A percentile compares a stretch with the other conserved stretches of the same genome.
phyloP scores from a whole-genome alignment of 2,888 invertebrate genomes.

The Papilio protenor region DNA sequence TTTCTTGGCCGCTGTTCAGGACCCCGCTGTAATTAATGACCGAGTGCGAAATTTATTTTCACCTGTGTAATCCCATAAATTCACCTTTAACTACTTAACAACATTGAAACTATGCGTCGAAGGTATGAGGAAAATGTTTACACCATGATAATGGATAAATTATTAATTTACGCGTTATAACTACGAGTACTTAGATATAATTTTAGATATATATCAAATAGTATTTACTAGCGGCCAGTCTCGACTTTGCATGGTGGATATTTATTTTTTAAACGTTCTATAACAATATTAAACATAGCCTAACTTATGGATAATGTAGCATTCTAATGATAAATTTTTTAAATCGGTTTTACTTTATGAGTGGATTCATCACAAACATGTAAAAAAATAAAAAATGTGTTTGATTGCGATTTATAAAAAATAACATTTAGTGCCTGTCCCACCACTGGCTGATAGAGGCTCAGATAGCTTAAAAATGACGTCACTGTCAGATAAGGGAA shows the following conservation, averaged over 20 bases:
- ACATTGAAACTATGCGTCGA: constrained; percentile 24
- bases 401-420: background rate
- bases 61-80: constrained; percentile 35
- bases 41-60: constrained; percentile 39
- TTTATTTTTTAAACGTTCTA: background rate
- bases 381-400: background rate
- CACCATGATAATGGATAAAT: background rate
- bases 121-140: constrained; percentile 22
- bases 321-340: background rate
- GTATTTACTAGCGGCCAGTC: background rate
- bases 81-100: constrained; percentile 34
- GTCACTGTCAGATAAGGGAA: no score
- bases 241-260: background rate
- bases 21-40: constrained; percentile 34
- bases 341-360: background rate
- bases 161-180: background rate
- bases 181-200: no score
- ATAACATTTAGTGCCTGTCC: no score
- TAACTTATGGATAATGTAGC: no score
- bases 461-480: no score
- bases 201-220: no score
- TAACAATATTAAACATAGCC: background rate
- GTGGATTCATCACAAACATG: background rate
- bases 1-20: constrained; percentile 33
- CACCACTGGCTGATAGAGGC: no score